Conservation (phyloP, 2,888 invertebrate genomes). For the Neria commutata region DNA sequence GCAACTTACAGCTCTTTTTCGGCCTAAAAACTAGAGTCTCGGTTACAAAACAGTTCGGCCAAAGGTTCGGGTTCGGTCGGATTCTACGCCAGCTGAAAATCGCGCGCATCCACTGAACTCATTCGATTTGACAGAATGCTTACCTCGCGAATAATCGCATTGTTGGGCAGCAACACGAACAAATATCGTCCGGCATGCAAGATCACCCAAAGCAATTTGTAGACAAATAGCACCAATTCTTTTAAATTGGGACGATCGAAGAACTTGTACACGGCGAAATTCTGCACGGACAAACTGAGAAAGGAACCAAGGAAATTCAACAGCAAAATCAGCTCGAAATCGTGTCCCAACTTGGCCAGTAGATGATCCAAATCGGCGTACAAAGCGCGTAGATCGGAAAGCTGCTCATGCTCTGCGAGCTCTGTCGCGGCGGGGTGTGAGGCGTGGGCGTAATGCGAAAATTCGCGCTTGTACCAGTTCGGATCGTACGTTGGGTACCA, state of each 20-base stretch:
- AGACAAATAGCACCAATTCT: constrained; percentile 22
- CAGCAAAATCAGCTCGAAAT: constrained; percentile 29
- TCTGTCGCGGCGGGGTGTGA: constrained; percentile 16
- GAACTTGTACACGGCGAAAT: constrained; percentile 33
- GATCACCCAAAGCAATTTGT: constrained; percentile 36
- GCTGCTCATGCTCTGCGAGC: constrained; percentile 18
- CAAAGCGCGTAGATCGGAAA: constrained; percentile 22
- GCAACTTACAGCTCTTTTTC: too few species aligned
- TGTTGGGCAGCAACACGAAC: constrained; percentile 27
- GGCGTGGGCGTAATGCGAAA: neutral
- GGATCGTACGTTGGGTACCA: too few species aligned
- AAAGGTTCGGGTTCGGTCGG: too few species aligned
- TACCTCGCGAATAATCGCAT: constrained; percentile 31
- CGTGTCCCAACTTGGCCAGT: constrained; percentile 11
- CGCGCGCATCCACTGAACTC: neutral
- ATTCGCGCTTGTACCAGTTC: constrained; percentile 28
- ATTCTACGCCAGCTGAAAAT: neutral
- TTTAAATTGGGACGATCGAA: constrained; percentile 16
- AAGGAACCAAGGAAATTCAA: constrained; percentile 30
- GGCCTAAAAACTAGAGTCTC: too few species aligned
- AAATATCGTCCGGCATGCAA: constrained; percentile 34
- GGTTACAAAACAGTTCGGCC: too few species aligned
- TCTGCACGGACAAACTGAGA: constrained; percentile 25
- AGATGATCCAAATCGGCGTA: constrained; percentile 27
- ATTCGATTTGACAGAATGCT: neutral